Evolutionary conservation across 2,113 vertebrate species (phyloP), one percentile per base, ranked within the genome.

Genomic region (Ia io): DNA sequence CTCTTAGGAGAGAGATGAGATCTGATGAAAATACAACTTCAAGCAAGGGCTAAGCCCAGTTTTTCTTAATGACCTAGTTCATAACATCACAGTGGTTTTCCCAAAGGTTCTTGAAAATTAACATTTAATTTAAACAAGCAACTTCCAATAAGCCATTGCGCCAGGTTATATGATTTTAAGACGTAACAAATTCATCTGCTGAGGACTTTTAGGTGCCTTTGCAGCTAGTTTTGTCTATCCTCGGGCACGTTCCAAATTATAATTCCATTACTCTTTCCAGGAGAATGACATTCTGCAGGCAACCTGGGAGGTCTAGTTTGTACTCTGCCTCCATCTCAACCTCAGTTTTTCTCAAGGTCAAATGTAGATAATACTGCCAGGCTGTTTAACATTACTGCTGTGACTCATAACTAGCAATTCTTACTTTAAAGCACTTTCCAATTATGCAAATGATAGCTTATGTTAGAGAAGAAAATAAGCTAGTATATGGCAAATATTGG

Each of bases 381-480:
- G 42, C 20, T 79, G 22, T 86, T 17, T 85, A 82, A 84, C 22
- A 71, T 94, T n/a, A 71, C n/a, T 71, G 42, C 32, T 49, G 56
- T 59, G 77, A 91, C 51, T 79, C 59, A 70, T 53, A 74, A 89
- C 63, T 73, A 73, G 28, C 25, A 61, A 93, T 84, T 84, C 37
- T 79, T 56, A 37, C 71, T 92, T 96, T 74, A 97, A 96, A 91
- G 70, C 16, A 91, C 70, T 90, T 85, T 79, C 35, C 28, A 95
- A 67, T 90, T 88, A 63, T 61, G 74, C 28, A 94, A 95, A 92
- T 77, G 35, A 93, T 22, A 78, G 61, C 28, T 85, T 92, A 84
- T 93, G 85, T 96, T 90, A 88, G 44, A 84, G 85, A 79, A 88
- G 63, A 73, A 93, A 79, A 78, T 44, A 90, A 85, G 37, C 40